Evolutionary conservation across 2,888 invertebrate genomes (phyloP), one percentile per base, ranked within the genome.

Genomic region (Drosophila diplacantha): DNA sequence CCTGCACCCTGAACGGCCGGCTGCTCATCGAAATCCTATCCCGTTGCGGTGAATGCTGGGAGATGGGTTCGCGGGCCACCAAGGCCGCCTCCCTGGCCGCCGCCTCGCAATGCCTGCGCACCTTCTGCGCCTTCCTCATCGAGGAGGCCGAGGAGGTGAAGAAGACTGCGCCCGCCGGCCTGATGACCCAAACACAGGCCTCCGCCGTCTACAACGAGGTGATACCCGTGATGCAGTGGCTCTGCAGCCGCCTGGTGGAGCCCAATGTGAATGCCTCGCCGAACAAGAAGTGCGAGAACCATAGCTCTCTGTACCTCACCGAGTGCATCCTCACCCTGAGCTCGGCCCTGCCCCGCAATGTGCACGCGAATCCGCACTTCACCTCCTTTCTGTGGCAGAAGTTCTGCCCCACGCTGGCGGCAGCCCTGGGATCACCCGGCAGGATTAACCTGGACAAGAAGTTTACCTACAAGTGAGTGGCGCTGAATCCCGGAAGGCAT

Each of bases 371-470:
- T 89, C 92, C 93, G 1, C 95, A 96, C 87, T 96, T 96, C 85
- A 95, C 95, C 3, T 94, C 95, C 5, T 95, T 96, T 83, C 90
- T 96, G 11, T 96, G 97, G 97, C 96, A 97, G 87, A 94, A 96
- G 81, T 94, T 97, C 83, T 97, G 96, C 81, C 97, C 97, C 0
- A 93, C 95, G 1, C 89, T 97, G 70, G 93, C 97, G 57, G 94
- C 95, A 0, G 93, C 97, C 61, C 90, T 97, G 3, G 97, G 97
- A 0, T 94, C 96, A 9, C 97, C 97, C 0, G 91, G 95, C 52
- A 75, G 89, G 52, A 85, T 89, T 3, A 89, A 88, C 71, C 93
- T 95, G 65, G 95, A 95, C 79, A 94, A 93, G 84, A 93, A 93
- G 80, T 93, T 93, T 64, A 92, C 92, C 49, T 93, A 93, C 50